phyloP scores from a whole-genome alignment of 2,888 invertebrate genomes.

The Papilio demoleus region DNA sequence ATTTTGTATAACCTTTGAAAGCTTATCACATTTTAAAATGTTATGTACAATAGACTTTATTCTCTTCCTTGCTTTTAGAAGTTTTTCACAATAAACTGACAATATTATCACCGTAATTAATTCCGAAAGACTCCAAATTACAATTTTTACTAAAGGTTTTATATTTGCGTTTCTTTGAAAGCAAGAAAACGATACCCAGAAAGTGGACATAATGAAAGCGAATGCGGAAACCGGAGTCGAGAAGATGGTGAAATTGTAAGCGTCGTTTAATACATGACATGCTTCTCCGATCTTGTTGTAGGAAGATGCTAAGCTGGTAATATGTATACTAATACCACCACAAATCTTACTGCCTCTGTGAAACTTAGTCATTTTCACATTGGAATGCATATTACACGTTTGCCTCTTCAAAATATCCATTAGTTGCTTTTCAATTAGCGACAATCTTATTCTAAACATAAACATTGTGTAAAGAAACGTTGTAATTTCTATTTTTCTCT shows the following conservation, averaged over 20 bases:
- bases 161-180: constrained; percentile 50
- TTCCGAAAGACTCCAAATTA: constrained; percentile 57
- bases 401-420: constrained; percentile 51
- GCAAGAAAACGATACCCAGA: constrained; percentile 61
- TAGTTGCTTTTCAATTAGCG: constrained; percentile 59
- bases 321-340: constrained; percentile 49
- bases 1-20: constrained; percentile 59
- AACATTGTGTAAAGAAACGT: constrained; percentile 19
- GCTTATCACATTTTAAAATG: constrained; percentile 65
- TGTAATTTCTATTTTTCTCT: constrained; percentile 28
- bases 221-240: constrained; percentile 54
- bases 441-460: constrained; percentile 49
- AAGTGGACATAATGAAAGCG: constrained; percentile 57
- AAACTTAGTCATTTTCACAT: constrained; percentile 41
- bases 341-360: background rate
- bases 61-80: constrained; percentile 55
- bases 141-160: constrained; percentile 51
- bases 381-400: constrained; percentile 43
- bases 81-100: constrained; percentile 59
- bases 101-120: constrained; percentile 55
- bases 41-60: constrained; percentile 64
- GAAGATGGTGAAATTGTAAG: constrained; percentile 61
- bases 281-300: constrained; percentile 59
- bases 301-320: constrained; percentile 57
- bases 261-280: constrained; percentile 54